phyloP scores from a whole-genome alignment of 2,113 vertebrate species.

The Progne subis region DNA sequence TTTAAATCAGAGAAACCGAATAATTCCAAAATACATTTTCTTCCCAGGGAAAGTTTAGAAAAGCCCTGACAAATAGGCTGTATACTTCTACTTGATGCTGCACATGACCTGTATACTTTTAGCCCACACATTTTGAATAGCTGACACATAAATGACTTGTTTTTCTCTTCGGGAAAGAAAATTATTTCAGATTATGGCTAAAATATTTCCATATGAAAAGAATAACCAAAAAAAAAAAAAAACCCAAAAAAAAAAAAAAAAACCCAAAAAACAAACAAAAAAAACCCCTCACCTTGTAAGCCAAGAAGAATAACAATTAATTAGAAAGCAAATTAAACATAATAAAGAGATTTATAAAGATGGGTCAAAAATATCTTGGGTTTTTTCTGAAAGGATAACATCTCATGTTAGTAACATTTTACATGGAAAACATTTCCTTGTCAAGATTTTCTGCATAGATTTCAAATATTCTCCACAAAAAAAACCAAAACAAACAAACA shows the following conservation, averaged over 20 bases:
- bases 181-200: neutral
- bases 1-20: neutral
- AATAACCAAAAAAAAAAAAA: too few species aligned
- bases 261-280: too few species aligned
- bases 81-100: neutral
- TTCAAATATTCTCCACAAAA: neutral
- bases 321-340: neutral
- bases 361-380: fast-evolving
- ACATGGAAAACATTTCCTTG: neutral
- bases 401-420: neutral
- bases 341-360: neutral
- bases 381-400: neutral
- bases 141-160: neutral
- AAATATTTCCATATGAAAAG: neutral
- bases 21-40: neutral
- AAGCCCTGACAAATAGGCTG: neutral
- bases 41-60: neutral
- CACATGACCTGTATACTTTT: neutral
- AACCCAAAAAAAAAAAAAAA: too few species aligned
- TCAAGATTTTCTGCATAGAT: neutral
- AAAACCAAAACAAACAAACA: too few species aligned
- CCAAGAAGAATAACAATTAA: neutral
- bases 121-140: neutral
- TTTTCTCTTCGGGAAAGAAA: neutral
- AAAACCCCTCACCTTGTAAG: neutral